Conservation (phyloP, 1,140 invertebrate species). For the Littorina saxatilis region DNA sequence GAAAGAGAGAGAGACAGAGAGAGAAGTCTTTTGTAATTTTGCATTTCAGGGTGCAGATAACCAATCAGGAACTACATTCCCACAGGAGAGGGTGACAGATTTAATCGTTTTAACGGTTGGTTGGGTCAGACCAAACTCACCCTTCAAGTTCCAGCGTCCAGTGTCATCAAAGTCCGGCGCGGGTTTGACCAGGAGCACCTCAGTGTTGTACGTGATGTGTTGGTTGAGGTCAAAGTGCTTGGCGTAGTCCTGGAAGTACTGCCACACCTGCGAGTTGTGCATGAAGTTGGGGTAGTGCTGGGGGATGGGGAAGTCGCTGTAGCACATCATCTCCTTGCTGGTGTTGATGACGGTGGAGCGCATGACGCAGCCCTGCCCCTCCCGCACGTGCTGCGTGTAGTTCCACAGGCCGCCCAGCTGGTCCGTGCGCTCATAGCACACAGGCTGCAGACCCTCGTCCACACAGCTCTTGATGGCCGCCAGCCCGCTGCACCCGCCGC, state of each 20-base stretch:
- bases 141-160: slow-evolving; percentile 60
- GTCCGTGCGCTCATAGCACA: slow-evolving; percentile 74
- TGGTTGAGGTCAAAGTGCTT: slow-evolving; percentile 71
- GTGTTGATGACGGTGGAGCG: slow-evolving; percentile 76
- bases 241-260: slow-evolving; percentile 76
- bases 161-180: slow-evolving; percentile 57
- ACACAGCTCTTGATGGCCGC: slow-evolving; percentile 75
- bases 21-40: too few species aligned
- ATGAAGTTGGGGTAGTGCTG: slow-evolving; percentile 75
- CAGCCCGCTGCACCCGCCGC: slow-evolving; percentile 77
- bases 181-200: slow-evolving; percentile 49
- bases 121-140: too few species aligned
- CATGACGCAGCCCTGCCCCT: slow-evolving; percentile 58
- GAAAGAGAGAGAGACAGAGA: too few species aligned
- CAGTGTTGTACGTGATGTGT: slow-evolving; percentile 63
- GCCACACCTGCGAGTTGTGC: slow-evolving; percentile 73
- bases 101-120: too few species aligned
- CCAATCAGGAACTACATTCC: too few species aligned
- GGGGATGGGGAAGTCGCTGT: slow-evolving; percentile 78
- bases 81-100: too few species aligned
- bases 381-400: slow-evolving; percentile 51
- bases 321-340: slow-evolving; percentile 78
- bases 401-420: slow-evolving; percentile 72
- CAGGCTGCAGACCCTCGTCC: slow-evolving; percentile 73
- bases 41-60: too few species aligned